Percentiles rank a stretch among this genome's conserved stretches.
These are phyloP conservation scores for Coreoperca whiteheadi DNA, from an alignment of 2,113 vertebrate genomes.

Conservation along the genomic window DNA sequence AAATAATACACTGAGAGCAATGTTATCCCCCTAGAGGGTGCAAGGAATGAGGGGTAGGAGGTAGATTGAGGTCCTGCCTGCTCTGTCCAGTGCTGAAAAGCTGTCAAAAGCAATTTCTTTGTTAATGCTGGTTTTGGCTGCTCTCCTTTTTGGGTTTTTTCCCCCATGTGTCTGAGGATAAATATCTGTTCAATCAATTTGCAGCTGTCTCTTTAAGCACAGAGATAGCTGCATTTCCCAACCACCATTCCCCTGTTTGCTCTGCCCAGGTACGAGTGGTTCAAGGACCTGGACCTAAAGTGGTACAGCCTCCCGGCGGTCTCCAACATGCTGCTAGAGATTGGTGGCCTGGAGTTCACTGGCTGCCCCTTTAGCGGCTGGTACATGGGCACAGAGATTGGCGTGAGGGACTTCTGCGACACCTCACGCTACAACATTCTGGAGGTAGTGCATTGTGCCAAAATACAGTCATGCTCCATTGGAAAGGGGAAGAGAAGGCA, in stretches of 20 bases:
- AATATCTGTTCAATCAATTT: not conserved
- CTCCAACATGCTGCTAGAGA: conserved; percentile 96
- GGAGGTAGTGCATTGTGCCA: conserved; percentile 86
- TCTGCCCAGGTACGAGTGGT: conserved; percentile 91
- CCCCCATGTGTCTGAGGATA: not conserved
- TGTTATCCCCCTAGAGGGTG: conserved; percentile 49
- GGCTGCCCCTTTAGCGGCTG: conserved; percentile 98
- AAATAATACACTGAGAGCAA: conserved; percentile 60
- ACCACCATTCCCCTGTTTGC: not conserved
- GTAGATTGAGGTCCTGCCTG: conserved; percentile 29
- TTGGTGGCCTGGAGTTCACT: conserved; percentile 94
- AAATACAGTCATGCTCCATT: conserved; percentile 11
- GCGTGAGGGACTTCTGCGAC: conserved; percentile 97
- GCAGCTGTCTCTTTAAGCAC: too few relatives aligned
- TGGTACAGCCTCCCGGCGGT: conserved; percentile 97
- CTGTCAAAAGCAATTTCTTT: conserved; percentile 39
- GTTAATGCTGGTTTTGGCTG: conserved; percentile 78
- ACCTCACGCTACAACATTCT: conserved; percentile 96
- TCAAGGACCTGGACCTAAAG: conserved; percentile 93
- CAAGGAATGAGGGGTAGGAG: conserved; percentile 9
- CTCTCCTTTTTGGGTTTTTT: not conserved
- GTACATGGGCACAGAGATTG: conserved; percentile 99
- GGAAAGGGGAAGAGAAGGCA: conserved; percentile 1
- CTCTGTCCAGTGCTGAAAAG: conserved; percentile 43
- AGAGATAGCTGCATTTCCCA: not conserved